Percentiles rank a stretch among this genome's conserved stretches.
Conservation (phyloP, 1,140 invertebrate genomes). For the Choristoneura fumiferana region DNA sequence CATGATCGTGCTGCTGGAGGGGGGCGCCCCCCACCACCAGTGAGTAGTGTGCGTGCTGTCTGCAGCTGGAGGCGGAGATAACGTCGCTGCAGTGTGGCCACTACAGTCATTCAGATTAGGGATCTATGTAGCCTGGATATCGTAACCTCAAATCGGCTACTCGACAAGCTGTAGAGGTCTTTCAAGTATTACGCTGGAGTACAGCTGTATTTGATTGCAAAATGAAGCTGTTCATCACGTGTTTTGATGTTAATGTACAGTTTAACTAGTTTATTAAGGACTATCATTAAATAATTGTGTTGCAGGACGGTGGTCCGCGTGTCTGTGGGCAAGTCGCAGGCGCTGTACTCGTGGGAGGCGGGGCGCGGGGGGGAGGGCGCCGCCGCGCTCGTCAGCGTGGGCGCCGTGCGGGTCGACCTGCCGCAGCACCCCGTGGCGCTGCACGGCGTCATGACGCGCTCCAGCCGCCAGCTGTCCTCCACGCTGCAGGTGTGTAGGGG, state of each 20-base stretch:
- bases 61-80: neutral
- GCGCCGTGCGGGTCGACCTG: slow-evolving; percentile 94
- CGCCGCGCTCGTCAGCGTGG: slow-evolving; percentile 91
- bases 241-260: neutral
- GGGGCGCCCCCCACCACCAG: slow-evolving; percentile 93
- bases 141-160: too few relatives aligned
- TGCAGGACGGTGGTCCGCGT: slow-evolving; percentile 94
- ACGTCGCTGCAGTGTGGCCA: neutral
- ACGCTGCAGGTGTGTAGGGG: slow-evolving; percentile 87
- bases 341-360: slow-evolving; percentile 91
- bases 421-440: slow-evolving; percentile 97
- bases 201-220: too few relatives aligned
- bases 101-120: too few relatives aligned
- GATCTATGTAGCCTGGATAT: too few relatives aligned
- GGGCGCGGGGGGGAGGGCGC: slow-evolving; percentile 89
- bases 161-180: too few relatives aligned
- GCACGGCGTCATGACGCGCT: slow-evolving; percentile 98
- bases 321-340: slow-evolving; percentile 94
- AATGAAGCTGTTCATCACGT: too few relatives aligned
- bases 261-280: too few relatives aligned
- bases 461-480: slow-evolving; percentile 94
- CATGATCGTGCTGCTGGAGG: slow-evolving; percentile 95
- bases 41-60: slow-evolving; percentile 60
- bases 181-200: too few relatives aligned
- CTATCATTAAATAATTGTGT: too few relatives aligned